Evolutionary conservation across 2,113 vertebrate genomes (phyloP).

Genomic region (Onychostruthus taczanowskii): DNA sequence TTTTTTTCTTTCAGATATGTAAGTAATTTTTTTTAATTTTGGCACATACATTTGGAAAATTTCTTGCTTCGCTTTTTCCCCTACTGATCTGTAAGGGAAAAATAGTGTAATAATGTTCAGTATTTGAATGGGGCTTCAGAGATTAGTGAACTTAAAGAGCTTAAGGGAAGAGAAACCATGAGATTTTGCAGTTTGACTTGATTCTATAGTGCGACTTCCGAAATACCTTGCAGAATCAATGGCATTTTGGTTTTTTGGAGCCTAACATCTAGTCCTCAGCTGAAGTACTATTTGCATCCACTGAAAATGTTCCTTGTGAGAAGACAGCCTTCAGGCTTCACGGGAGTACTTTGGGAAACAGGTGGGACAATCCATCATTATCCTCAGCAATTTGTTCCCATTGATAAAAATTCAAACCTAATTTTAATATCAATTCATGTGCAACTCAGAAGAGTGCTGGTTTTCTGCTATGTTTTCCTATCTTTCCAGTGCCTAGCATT

Average conservation of each 20-base stretch:
- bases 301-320: background rate
- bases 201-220: background rate
- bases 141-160: background rate
- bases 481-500: background rate
- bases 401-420: background rate
- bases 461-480: background rate
- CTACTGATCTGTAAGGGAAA: background rate
- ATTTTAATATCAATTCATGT: background rate
- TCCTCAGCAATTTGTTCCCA: background rate
- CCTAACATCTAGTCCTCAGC: background rate
- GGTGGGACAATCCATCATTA: background rate
- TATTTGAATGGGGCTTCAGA: background rate
- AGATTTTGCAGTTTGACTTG: background rate
- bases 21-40: background rate
- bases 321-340: background rate
- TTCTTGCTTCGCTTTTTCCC: background rate
- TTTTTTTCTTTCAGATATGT: background rate
- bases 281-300: background rate
- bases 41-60: background rate
- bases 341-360: background rate
- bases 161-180: background rate
- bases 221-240: background rate
- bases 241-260: background rate
- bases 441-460: background rate
- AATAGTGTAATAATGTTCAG: background rate